Conservation (phyloP, 2,888 invertebrate genomes). For the Nysson spinosus region DNA sequence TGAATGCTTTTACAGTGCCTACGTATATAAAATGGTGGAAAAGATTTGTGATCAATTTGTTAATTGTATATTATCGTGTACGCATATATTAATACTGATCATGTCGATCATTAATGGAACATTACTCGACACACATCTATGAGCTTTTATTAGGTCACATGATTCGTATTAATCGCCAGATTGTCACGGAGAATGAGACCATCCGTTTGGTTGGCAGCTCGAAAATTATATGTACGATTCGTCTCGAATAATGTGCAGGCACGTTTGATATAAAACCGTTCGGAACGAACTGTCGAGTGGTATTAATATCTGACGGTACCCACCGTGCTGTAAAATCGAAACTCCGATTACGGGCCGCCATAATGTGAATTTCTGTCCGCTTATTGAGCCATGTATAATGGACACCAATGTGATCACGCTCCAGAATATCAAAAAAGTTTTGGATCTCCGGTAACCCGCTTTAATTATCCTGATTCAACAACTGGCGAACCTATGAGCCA, state of each 20-base stretch:
- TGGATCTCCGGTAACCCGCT: not conserved
- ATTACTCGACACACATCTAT: slow-evolving; percentile 15
- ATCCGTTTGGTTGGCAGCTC: not conserved
- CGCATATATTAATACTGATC: too few relatives aligned
- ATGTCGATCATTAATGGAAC: slow-evolving; percentile 7
- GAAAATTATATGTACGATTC: slow-evolving; percentile 34
- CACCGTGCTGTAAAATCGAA: slow-evolving; percentile 47
- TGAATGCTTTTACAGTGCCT: not conserved
- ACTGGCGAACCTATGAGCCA: not conserved
- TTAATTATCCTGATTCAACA: slow-evolving; percentile 16
- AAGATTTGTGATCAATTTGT: too few relatives aligned
- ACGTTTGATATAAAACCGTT: slow-evolving; percentile 40
- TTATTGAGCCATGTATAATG: slow-evolving; percentile 30
- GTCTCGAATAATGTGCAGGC: slow-evolving; percentile 15
- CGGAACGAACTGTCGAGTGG: slow-evolving; percentile 38
- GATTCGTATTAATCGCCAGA: slow-evolving; percentile 28
- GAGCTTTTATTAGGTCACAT: slow-evolving; percentile 27
- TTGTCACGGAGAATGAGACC: slow-evolving; percentile 12
- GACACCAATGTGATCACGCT: slow-evolving; percentile 5
- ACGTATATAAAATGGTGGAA: too few relatives aligned
- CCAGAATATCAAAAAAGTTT: slow-evolving; percentile 9
- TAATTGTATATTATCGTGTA: too few relatives aligned
- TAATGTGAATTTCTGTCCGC: slow-evolving; percentile 44
- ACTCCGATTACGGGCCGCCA: slow-evolving; percentile 40
- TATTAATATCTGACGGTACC: slow-evolving; percentile 46